Base-by-base conservation (phyloP, 2,113 vertebrate genomes). In the Periophthalmodon schlosseri region DNA sequence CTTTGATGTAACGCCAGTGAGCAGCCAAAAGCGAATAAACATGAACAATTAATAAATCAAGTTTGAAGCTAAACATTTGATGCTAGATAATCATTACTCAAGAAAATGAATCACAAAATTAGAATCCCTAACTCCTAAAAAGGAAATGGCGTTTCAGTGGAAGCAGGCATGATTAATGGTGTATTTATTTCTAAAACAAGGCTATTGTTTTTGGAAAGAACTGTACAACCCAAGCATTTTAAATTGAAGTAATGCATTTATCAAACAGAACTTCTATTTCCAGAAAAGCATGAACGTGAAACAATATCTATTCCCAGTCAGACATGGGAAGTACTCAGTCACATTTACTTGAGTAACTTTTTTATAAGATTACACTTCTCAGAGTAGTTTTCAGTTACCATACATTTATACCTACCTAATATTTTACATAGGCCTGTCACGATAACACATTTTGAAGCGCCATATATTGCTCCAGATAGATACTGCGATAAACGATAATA, bases 101-200 rank as follows among this genome's bases (percentile, higher is more conserved):
- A 61, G 58, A 28, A 24, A 33, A 28, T 28, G 28, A 28, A 33
- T 28, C 21, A 61, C 3, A 14, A 15, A 61, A 20, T 34, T 33
- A 33, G 7, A 63, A 34, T 5, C 21, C 13, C 23, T 13, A 34
- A 63, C 34, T 18, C 14, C 15, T 34, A 8, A 33, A 34, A 63
- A 63, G 60, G 60, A 34, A 34, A 63, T 63, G 28, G 24, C 18
- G 24, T 34, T 63, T 34, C 28, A 18, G 15, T 63, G 60, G 28
- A 63, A 15, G 4, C 28, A 34, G 28, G 18, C 60, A 34, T 63
- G 60, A 63, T 34, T 34, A 63, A 63, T 63, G 60, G 24, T 63
- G 60, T 63, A 63, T 63, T 63, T 63, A 34, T 63, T 63, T 33
- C 60, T 34, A 63, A 63, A 63, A 63, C 60, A 63, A 63, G 24